These are phyloP conservation scores for Patella caerulea DNA, from an alignment of 2,888 invertebrate genomes.

Conservation along the genomic window DNA sequence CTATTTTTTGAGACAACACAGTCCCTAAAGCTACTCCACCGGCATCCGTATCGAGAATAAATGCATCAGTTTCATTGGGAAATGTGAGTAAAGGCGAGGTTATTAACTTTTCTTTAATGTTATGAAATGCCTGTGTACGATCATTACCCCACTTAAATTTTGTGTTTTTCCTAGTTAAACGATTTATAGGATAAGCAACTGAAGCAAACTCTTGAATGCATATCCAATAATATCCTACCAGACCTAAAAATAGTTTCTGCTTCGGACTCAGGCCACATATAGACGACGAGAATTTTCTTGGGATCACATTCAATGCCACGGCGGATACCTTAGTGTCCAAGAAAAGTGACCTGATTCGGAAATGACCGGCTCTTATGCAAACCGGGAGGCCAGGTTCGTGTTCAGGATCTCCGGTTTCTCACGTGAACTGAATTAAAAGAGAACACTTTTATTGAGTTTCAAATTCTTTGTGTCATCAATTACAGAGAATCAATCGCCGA, in stretches of 20 bases:
- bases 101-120: background rate
- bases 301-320: background rate
- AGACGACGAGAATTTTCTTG: background rate
- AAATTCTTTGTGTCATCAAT: too few relatives aligned
- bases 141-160: background rate
- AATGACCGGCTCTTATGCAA: too few relatives aligned
- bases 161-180: background rate
- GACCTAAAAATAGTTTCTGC: background rate
- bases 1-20: background rate
- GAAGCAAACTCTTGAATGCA: background rate
- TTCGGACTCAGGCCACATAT: background rate
- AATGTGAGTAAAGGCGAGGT: background rate
- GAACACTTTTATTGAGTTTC: too few relatives aligned
- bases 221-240: background rate
- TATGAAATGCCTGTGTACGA: background rate
- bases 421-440: too few relatives aligned
- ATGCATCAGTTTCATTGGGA: background rate
- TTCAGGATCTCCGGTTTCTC: too few relatives aligned
- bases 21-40: background rate
- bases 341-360: background rate
- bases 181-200: background rate
- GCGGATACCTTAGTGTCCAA: background rate
- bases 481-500: too few relatives aligned
- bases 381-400: too few relatives aligned
- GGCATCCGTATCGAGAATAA: conserved; percentile 1